A percentile compares a stretch with the other conserved stretches of the same genome.
Conservation (phyloP, 2,797 vertebrate genomes). For the Protosalanx chinensis region DNA sequence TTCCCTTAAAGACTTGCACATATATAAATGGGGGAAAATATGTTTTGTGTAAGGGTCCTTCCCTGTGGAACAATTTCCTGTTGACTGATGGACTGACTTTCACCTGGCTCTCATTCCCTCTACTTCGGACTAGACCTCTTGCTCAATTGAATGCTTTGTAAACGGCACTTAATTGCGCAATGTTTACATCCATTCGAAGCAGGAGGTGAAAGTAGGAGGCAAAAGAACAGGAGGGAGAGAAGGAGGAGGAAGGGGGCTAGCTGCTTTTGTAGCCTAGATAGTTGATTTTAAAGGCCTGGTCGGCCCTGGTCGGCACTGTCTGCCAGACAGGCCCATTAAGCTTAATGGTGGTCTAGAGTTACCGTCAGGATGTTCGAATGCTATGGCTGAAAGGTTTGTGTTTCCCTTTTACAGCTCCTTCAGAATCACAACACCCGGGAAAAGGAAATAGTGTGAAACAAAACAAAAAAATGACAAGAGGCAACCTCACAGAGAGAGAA, state of each 20-base stretch:
- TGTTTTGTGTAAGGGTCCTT: not conserved
- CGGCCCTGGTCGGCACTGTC: conserved; percentile 30
- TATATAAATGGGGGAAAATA: not conserved
- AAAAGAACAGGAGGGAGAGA: not conserved
- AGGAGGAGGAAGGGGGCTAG: conserved; percentile 25
- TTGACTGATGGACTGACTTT: conserved; percentile 45
- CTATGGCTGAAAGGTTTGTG: conserved; percentile 75
- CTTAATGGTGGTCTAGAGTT: conserved; percentile 80
- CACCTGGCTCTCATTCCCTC: conserved; percentile 64
- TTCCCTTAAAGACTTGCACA: not conserved
- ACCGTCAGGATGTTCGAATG: conserved; percentile 74
- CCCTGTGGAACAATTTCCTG: not conserved
- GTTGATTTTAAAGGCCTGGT: conserved; percentile 39
- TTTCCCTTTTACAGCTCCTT: conserved; percentile 75
- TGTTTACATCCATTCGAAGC: conserved; percentile 72
- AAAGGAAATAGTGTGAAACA: conserved; percentile 52
- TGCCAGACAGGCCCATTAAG: conserved; percentile 76
- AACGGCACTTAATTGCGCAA: conserved; percentile 59
- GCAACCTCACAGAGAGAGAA: conserved; percentile 49
- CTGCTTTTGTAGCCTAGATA: conserved; percentile 54
- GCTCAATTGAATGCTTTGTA: conserved; percentile 67
- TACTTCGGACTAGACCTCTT: conserved; percentile 59
- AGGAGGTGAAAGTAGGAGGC: conserved; percentile 15
- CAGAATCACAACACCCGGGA: conserved; percentile 71
- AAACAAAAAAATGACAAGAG: conserved; percentile 62